phyloP scores from a whole-genome alignment of 2,888 invertebrate species.

The Drosophila fulvimacula region DNA sequence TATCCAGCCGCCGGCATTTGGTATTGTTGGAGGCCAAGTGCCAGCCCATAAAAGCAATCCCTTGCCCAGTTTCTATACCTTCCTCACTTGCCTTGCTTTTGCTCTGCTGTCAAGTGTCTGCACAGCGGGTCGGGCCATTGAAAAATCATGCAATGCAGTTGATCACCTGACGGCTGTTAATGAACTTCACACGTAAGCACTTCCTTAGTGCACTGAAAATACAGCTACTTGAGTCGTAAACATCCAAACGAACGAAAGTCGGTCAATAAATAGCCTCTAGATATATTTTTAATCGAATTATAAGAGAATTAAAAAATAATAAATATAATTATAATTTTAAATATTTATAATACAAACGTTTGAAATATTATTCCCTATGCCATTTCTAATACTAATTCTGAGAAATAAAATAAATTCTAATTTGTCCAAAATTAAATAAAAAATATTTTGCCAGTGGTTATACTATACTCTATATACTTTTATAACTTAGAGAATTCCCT shows the following conservation, averaged over 20 bases:
- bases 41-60: conserved; percentile 57
- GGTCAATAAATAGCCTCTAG: not conserved
- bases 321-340: too few relatives aligned
- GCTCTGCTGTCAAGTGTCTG: conserved; percentile 12
- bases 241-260: conserved; percentile 35
- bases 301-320: too few relatives aligned
- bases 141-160: conserved; percentile 61
- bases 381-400: too few relatives aligned
- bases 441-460: too few relatives aligned
- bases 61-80: not conserved
- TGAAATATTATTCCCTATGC: too few relatives aligned
- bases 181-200: conserved; percentile 60
- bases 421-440: too few relatives aligned
- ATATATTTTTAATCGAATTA: not conserved
- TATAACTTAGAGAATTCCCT: too few relatives aligned
- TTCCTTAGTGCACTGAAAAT: not conserved
- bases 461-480: too few relatives aligned
- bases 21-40: conserved; percentile 64
- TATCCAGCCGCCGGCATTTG: conserved; percentile 54
- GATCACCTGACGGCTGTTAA: conserved; percentile 62
- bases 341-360: too few relatives aligned
- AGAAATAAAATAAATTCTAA: too few relatives aligned
- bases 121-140: conserved; percentile 45
- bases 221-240: conserved; percentile 14
- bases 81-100: not conserved